Evolutionary conservation across 37 sponge, comb jelly and placozoan genomes (phyloP).

Genomic region (Geodia barretti): DNA sequence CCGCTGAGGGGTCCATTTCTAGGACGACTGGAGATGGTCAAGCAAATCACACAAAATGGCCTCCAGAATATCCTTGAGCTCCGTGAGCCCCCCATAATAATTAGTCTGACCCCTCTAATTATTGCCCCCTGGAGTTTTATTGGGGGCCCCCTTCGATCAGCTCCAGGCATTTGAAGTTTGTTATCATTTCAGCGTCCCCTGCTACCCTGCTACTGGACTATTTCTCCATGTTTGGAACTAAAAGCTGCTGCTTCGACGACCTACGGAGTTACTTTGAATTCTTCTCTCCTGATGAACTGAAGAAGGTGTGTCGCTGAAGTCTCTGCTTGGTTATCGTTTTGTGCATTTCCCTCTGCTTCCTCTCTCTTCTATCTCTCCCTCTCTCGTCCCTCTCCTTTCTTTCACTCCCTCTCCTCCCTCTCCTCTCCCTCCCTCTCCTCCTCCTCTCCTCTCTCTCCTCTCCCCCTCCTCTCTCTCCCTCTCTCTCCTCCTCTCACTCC

Average conservation of each 20-base stretch:
- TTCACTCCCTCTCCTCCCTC: neutral
- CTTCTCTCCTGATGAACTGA: conserved; percentile 11
- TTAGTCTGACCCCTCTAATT: neutral
- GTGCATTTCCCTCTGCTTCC: too few relatives aligned
- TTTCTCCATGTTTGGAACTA: conserved; percentile 67
- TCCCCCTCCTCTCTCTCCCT: neutral
- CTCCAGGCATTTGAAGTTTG: neutral
- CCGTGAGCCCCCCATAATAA: neutral
- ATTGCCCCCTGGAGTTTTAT: neutral
- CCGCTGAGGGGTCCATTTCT: conserved; percentile 72
- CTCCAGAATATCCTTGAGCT: conserved; percentile 26
- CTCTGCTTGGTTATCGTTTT: too few relatives aligned
- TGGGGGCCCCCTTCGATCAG: neutral
- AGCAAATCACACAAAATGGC: conserved; percentile 36
- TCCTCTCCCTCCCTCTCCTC: neutral
- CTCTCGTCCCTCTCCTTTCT: neutral
- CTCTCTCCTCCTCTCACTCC: neutral
- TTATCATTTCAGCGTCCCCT: conserved; percentile 32
- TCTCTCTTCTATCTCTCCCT: neutral
- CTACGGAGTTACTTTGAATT: conserved; percentile 28
- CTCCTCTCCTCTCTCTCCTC: neutral
- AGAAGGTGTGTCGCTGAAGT: conserved; percentile 25
- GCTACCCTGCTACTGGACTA: conserved; percentile 53
- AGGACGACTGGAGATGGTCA: conserved; percentile 75
- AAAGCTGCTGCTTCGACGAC: conserved; percentile 83